Evolutionary conservation across 2,113 vertebrate species (phyloP), one percentile per base, ranked within the genome.

Genomic region (Fregata magnificens): DNA sequence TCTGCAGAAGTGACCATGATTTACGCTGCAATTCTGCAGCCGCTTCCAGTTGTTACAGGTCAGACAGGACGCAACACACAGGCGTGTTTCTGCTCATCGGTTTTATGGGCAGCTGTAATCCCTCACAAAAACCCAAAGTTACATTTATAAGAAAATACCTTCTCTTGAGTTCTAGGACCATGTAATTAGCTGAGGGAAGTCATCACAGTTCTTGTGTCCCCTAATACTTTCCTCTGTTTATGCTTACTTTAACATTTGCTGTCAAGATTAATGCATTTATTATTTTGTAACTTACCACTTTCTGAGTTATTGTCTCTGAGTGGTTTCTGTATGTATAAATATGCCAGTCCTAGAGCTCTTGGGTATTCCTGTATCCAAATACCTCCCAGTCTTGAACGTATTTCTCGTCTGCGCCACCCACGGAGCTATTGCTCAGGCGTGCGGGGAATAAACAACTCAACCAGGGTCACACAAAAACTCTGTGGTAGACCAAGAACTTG

Each of bases 321-420:
- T 93, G 65, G 40, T 88, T 85, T 95, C 88, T 90, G 52, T 58
- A n/a, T 44, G 34, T 93, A 25, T 69, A 91, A 97, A 91, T 89
- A 42, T 38, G 73, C 65, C 84, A 91, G 66, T 93, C 82, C 49
- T 44, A 21, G 49, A 86, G 52, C 69, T 95, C 56, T 85, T 45
- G 78, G 40, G 36, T 89, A 53, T 76, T 95, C 81, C 83, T 87
- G 34, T 56, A 25, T 92, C 66, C 91, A 84, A 82, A 86, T 56
- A 73, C 86, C 78, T 87, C 91, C 82, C 9, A 13, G 44, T 61
- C 72, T 88, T 81, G 44, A 89, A 72, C 1, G 21, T 82, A 31
- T 78, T 88, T 94, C 92, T 92, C 40, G 42, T 89, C 49, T 67
- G 73, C 9, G 50, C 94, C 92, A 95, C 92, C 94, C 88, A 95